Evolutionary conservation across 64 coral and sea anemone species (phyloP).

Genomic region (Stichodactyla mertensii): DNA sequence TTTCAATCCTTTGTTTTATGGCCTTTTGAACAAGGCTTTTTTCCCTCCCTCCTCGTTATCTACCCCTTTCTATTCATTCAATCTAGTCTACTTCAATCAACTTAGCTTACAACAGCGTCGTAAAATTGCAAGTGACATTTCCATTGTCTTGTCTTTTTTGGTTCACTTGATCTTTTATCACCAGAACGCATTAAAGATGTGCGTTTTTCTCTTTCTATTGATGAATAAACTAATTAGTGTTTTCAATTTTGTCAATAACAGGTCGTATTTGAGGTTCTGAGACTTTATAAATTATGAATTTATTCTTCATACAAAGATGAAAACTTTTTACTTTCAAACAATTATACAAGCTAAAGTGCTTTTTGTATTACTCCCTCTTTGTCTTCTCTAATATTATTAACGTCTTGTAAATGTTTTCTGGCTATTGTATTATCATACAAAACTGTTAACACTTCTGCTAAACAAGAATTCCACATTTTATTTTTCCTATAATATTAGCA

Average conservation of each 20-base stretch:
- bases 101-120: background rate
- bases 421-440: conserved; percentile 49
- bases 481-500: background rate
- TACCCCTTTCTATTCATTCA: background rate
- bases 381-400: conserved; percentile 40
- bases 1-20: conserved; percentile 9
- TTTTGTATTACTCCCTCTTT: background rate
- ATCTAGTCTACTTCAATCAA: background rate
- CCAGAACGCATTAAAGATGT: background rate
- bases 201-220: background rate
- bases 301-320: background rate
- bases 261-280: background rate
- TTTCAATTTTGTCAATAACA: background rate
- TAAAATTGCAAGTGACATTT: conserved; percentile 16
- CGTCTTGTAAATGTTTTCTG: conserved; percentile 29
- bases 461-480: background rate
- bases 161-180: background rate
- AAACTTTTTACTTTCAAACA: background rate
- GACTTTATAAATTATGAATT: background rate
- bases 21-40: background rate
- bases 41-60: conserved; percentile 14
- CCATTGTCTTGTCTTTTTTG: background rate
- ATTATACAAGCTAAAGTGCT: background rate
- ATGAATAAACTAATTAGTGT: background rate
- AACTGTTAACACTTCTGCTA: conserved; percentile 33